Evolutionary conservation across 2,113 vertebrate genomes (phyloP).

Genomic region (Silurus asotus): DNA sequence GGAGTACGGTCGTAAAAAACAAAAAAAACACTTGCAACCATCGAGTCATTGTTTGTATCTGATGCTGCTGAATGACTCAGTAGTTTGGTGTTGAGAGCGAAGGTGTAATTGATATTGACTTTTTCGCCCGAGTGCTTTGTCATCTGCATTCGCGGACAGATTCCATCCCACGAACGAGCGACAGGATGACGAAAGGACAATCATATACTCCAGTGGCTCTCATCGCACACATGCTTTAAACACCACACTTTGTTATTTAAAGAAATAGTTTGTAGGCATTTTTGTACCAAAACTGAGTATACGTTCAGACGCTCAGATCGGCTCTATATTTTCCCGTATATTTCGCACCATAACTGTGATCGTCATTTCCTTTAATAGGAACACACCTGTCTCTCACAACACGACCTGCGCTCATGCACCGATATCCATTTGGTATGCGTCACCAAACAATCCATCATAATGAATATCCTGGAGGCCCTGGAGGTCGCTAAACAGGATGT

Average conservation of each 20-base stretch:
- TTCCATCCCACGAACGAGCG: slow-evolving; percentile 15
- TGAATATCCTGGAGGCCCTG: not conserved
- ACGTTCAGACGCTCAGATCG: not conserved
- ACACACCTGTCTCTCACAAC: not conserved
- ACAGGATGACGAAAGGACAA: slow-evolving; percentile 24
- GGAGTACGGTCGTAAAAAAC: not conserved
- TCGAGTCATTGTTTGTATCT: slow-evolving; percentile 43
- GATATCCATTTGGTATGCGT: not conserved
- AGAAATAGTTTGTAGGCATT: not conserved
- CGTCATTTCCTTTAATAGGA: not conserved
- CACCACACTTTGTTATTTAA: not conserved
- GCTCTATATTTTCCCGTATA: not conserved
- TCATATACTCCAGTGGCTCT: slow-evolving; percentile 33
- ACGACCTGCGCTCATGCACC: not conserved
- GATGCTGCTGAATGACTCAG: slow-evolving; percentile 42
- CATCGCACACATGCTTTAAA: not conserved
- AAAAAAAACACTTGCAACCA: slow-evolving; percentile 34
- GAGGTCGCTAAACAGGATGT: not conserved
- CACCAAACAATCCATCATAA: not conserved
- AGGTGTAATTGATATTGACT: slow-evolving; percentile 49
- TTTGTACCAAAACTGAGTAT: not conserved
- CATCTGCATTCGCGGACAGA: slow-evolving; percentile 42
- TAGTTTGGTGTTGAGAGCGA: slow-evolving; percentile 34
- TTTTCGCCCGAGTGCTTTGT: slow-evolving; percentile 39
- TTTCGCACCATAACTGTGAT: not conserved